Base-by-base conservation (phyloP, 2,797 vertebrate species). In the Sebastes hubbsi region DNA sequence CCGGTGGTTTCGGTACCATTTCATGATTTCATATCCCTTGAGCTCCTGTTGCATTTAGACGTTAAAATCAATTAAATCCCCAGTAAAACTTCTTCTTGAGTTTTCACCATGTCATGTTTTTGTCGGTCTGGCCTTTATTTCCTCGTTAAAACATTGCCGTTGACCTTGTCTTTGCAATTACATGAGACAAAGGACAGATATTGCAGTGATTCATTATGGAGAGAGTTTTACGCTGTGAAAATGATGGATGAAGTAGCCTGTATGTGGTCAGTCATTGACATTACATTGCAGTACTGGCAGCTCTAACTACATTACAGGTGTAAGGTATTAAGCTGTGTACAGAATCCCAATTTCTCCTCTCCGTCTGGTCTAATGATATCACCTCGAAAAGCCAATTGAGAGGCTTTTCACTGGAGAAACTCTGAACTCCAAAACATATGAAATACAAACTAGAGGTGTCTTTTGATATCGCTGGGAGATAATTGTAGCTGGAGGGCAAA, bases 261-360 rank as follows among this genome's bases (percentile, higher is more conserved):
- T 12, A 52, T 13, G 24, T 34, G 32, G 14, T 18, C 5, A 13
- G 8, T 86, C 71, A 83, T 83, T 85, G 54, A 61, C 82, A 80
- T 87, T 90, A 79, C 49, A 32, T 27, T 1, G 0, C 49, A 24
- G 64, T 24, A 4, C 25, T 3, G 46, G 36, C 27, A 16, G 36
- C 22, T 60, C 34, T 69, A 60, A 75, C 54, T 46, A 24, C 55
- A 84, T 80, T 78, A 80, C 72, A 81, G 67, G 36, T 82, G 72
- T 61, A 24, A 54, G 16, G 66, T 68, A n/a, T 74, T 70, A 69
- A 78, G 36, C 55, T 65, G 63, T 70, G 78, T 65, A 60, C 60
- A 64, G 79, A 75, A 79, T 77, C 64, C 18, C 7, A 63, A 65
- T 69, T 63, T 61, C 55, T 72, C 32, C n/a, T 55, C 10, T 25